phyloP scores from a whole-genome alignment of 1,140 invertebrate genomes.

The Holcopasites calliopsidis region DNA sequence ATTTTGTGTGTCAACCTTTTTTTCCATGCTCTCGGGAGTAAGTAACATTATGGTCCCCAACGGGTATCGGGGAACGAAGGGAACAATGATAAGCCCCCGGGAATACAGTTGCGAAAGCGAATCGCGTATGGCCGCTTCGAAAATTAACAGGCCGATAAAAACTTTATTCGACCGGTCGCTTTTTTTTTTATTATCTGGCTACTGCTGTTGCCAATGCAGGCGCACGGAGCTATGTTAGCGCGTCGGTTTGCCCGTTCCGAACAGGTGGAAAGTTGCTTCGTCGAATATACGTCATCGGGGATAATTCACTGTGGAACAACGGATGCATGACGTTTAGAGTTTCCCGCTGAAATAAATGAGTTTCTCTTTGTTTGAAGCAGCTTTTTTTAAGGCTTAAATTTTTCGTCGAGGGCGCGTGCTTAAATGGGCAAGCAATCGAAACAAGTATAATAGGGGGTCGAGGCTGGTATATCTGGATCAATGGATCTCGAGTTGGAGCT shows the following conservation, averaged over 20 bases:
- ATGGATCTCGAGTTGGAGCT: background rate
- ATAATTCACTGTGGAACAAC: constrained; percentile 2
- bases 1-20: constrained; percentile 45
- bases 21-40: background rate
- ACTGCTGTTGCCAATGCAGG: background rate
- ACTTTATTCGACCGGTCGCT: constrained; percentile 25
- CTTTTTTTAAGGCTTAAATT: background rate
- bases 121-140: constrained; percentile 22
- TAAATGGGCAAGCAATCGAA: background rate
- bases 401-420: background rate
- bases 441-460: background rate
- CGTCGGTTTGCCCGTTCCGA: background rate
- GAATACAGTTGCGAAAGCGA: constrained; percentile 30
- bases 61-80: background rate
- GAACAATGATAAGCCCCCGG: constrained; percentile 42
- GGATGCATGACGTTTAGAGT: background rate
- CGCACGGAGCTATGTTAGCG: no score
- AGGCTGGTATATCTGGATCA: background rate
- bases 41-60: constrained; percentile 41
- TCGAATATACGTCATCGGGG: constrained; percentile 5
- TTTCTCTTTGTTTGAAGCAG: background rate
- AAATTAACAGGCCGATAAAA: constrained; percentile 46
- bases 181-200: constrained; percentile 39
- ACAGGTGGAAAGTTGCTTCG: constrained; percentile 2
- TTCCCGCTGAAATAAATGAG: background rate